Base-by-base conservation (phyloP, 2,888 invertebrate genomes). In the Abrostola triplasia region DNA sequence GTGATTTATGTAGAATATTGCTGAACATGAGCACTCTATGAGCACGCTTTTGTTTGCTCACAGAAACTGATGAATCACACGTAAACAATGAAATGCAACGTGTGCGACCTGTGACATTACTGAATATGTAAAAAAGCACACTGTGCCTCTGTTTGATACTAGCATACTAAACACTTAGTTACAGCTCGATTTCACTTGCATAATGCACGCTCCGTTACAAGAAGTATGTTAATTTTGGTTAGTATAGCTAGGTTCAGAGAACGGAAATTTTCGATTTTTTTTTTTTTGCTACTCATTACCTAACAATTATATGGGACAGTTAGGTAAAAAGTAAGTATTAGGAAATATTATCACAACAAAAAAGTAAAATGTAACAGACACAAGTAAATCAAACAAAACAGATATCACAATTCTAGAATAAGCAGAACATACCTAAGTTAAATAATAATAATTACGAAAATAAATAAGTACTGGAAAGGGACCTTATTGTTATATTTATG, bases 31-130 rank as follows among this genome's bases (percentile, higher is more conserved):
- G 65, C 69, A 69, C 65, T 52, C 24, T 24, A 24, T 63, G 54
- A 40, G 51, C 64, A 51, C 24, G 51, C 55, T 68, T 59, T 65
- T 65, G 70, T 77, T 66, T 36, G 56, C 57, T 10, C 37, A 74
- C 66, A 72, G 72, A 74, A 81, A 81, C 77, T 84, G 83, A 84
- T 89, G 88, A 89, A 73, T 88, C 86, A 89, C 77, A 81, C 74
- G 65, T 78, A 76, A 81, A 86, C 84, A 85, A 85, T 85, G 81
- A 76, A 79, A 78, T 80, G 76, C 79, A 77, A 80, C 70, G 75
- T 73, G 73, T 77, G 53, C 71, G 84, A 85, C 84, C 88, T 84
- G 64, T 86, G 82, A 84, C 85, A 80, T 80, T 74, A 79, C 70
- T 88, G 85, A 88, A 89, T 89, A 88, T 85, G 79, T 82, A 83